Base-by-base conservation (phyloP, 2,888 invertebrate species). In the Drosophila falleni region DNA sequence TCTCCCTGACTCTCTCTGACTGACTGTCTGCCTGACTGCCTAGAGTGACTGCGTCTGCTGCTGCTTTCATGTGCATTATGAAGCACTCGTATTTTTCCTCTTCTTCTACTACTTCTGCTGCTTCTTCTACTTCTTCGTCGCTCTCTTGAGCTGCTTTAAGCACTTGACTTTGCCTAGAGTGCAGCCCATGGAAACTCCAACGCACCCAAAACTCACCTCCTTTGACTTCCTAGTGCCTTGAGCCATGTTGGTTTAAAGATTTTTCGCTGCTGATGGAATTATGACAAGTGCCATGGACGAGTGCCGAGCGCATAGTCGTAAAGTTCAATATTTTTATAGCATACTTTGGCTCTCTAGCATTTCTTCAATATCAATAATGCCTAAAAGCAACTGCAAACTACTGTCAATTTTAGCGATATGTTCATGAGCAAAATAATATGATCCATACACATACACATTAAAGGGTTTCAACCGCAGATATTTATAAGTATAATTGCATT, bases 301-400 rank as follows among this genome's bases (percentile, higher is more conserved):
- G 75, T 75, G 64, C 53, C 41, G 56, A 55, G 72, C 33, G 55
- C 78, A 80, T 59, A 74, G 85, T 89, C 89, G 66, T 84, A 89
- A 84, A 87, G 78, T 87, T 89, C 89, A 84, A 84, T 89, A 84
- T 84, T 87, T 89, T 84, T 87, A 87, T 87, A 76, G 88, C 79
- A 60, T 64, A 66, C 70, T 77, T 56, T 37, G 26, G 56, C 63
- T 33, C 59, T 49, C 33, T 49, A 58, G 61, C 66, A 35, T 54
- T 53, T 54, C 37, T 42, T 15, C 58, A 64, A 64, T 64, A 78
- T 65, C 54, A 78, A 61, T 73, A 64, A 68, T 77, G 60, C 44
- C 78, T 58, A 61, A 73, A 68, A 73, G 73, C 51, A 61, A 37
- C 39, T 39, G 49, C 61, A 49, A 62, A 49, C 39, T 39, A 46